Evolutionary conservation across 2,113 vertebrate species (phyloP).

Genomic region (Gallinago paraguaiae): DNA sequence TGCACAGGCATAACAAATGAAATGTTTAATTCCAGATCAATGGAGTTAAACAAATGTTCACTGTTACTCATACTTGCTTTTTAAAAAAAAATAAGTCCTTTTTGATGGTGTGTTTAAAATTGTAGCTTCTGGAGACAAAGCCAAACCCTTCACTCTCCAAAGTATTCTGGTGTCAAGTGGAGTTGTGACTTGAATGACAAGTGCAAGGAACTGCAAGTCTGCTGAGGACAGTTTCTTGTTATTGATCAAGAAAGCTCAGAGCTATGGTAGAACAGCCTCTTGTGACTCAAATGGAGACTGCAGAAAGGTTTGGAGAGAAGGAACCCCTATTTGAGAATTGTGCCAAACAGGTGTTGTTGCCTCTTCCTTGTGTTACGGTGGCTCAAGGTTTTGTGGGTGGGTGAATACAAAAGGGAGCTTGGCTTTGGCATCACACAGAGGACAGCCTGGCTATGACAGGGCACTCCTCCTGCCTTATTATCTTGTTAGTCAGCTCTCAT

Average conservation of each 20-base stretch:
- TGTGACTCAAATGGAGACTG: no score
- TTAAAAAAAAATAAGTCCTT: background rate
- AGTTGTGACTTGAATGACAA: fast-evolving
- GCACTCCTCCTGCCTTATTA: background rate
- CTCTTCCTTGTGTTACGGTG: background rate
- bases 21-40: background rate
- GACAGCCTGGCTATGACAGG: background rate
- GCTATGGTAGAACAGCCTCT: background rate
- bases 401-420: background rate
- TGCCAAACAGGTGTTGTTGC: background rate
- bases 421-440: fast-evolving
- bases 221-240: background rate
- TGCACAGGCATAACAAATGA: background rate
- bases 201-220: background rate
- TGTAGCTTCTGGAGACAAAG: background rate
- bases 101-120: background rate
- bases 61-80: background rate
- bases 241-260: background rate
- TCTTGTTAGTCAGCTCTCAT: background rate
- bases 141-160: background rate
- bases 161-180: background rate
- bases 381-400: background rate
- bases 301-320: background rate
- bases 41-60: background rate
- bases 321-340: background rate